Conservation (phyloP, 1,140 invertebrate genomes). For the Nylanderia fulva region DNA sequence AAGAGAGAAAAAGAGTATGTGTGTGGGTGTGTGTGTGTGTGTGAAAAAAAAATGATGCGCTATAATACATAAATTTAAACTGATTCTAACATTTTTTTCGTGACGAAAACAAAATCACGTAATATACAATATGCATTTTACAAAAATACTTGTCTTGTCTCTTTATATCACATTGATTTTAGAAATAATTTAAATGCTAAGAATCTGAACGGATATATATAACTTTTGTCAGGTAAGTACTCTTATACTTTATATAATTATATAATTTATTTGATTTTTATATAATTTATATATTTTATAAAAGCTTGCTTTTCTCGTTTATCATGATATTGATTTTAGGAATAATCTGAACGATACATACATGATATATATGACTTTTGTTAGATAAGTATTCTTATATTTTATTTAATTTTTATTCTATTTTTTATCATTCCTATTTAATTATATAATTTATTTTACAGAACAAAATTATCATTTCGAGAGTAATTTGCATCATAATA, state of each 20-base stretch:
- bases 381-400: no score
- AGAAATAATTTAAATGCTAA: background rate
- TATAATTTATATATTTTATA: no score
- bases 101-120: constrained; percentile 54
- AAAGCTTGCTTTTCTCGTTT: no score
- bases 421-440: no score
- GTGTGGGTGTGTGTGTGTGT: background rate
- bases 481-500: background rate
- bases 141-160: constrained; percentile 54
- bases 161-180: constrained; percentile 6
- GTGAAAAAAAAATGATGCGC: constrained; percentile 7
- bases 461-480: background rate
- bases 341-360: no score
- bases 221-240: constrained; percentile 30
- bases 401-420: no score
- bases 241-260: background rate
- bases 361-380: no score
- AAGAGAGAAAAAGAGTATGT: background rate
- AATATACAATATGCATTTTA: constrained; percentile 74
- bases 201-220: background rate
- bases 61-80: constrained; percentile 65
- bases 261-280: background rate
- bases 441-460: background rate
- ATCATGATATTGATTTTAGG: no score
- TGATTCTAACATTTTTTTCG: constrained; percentile 61